Evolutionary conservation across 2,113 vertebrate genomes (phyloP), one percentile per base, ranked within the genome.

Genomic region (Sciurus niger): DNA sequence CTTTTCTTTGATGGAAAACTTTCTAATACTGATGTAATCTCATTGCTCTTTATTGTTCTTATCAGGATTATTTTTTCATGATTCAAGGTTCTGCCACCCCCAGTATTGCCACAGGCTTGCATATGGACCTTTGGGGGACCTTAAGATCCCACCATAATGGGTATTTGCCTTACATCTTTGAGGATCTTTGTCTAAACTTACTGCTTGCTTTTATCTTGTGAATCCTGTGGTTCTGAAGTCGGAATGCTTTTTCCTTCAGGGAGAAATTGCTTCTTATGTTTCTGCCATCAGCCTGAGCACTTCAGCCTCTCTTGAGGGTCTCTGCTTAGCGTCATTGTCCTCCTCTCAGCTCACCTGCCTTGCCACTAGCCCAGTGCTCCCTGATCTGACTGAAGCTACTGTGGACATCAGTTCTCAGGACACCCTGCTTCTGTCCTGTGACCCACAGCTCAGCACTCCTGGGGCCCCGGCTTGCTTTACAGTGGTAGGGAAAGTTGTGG

Each of bases 221-320:
- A 51, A 22, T 43, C 55, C 37, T 76, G 2, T 92, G 20, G 0
- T 83, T 83, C 30, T 70, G n/a, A 89, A 82, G 20, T 37, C 5
- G 48, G 12, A 25, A 87, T 92, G 14, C 17, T 77, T 40, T 95
- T 40, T 95, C 30, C 34, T 94, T 22, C 76, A 48, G 11, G 40
- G 48, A 96, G 72, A 79, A 88, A 63, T 53, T 96, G 37, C 80
- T 83, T 0, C 65, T 93, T 77, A 20, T 63, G 12, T n/a, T 79
- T 92, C 78, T 94, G 68, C 76, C 53, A 74, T 63, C 53, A 60
- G 67, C 28, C 4, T 4, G 32, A 58, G 2, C 28, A 70, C 51
- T 79, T 84, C 37, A 94, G 43, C 24, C 55, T 88, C n/a, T 40
- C 32, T 74, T 17, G 14, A 20, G 48, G 63, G 28, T 74, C 40